These are phyloP conservation scores for Miichthys miiuy DNA, from an alignment of 2,797 vertebrate species.

Conservation along the genomic window DNA sequence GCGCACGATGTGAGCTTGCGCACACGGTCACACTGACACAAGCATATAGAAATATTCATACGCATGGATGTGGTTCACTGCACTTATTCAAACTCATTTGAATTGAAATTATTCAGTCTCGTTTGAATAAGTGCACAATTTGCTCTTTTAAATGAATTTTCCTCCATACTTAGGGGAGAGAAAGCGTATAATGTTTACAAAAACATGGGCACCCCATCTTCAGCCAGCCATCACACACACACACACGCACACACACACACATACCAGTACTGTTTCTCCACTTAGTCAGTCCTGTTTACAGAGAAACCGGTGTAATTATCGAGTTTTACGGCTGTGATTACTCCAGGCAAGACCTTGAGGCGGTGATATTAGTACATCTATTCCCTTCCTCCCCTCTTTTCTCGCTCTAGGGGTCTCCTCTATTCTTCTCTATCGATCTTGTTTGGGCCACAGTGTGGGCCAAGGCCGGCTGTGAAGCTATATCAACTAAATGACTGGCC, in stretches of 20 bases:
- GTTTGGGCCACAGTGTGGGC: constrained; percentile 53
- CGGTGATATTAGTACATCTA: constrained; percentile 65
- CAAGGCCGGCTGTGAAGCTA: constrained; percentile 58
- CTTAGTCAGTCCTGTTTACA: constrained; percentile 58
- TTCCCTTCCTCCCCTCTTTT: constrained; percentile 53
- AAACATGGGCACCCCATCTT: not conserved
- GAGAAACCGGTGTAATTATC: constrained; percentile 70
- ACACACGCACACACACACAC: not conserved
- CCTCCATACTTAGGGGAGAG: constrained; percentile 5
- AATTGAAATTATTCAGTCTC: constrained; percentile 48
- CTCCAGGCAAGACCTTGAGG: constrained; percentile 48
- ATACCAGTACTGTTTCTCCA: constrained; percentile 8
- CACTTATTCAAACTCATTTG: constrained; percentile 35
- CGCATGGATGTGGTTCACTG: constrained; percentile 34
- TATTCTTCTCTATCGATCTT: constrained; percentile 69
- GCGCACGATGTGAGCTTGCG: not conserved
- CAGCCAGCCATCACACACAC: constrained; percentile 3
- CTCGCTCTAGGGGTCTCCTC: constrained; percentile 42
- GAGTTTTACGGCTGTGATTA: constrained; percentile 73
- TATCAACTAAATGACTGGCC: constrained; percentile 71
- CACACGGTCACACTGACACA: not conserved
- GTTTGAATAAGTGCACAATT: constrained; percentile 62
- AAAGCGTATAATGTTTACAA: constrained; percentile 3
- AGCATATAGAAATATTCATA: not conserved
- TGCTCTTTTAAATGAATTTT: constrained; percentile 49